Evolutionary conservation across 2,797 vertebrate genomes (phyloP), one percentile per base, ranked within the genome.

Genomic region (Pempheris klunzingeri): DNA sequence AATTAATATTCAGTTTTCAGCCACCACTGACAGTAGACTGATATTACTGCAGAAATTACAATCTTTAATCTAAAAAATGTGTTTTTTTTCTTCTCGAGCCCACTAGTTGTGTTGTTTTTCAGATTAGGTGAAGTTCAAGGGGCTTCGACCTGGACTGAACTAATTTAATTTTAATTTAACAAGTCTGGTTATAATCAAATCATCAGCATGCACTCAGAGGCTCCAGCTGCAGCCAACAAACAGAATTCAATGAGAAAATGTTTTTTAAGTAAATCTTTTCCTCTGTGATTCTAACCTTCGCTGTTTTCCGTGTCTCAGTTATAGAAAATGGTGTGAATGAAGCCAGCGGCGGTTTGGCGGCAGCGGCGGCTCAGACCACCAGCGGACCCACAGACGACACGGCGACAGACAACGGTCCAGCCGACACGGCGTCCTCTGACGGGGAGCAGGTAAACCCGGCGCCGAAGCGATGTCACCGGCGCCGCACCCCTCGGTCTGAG

Each of bases 251-350:
- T 5, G 8, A 63, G 7, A 14, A 14, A 44, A 28, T 15, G 13
- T 18, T 15, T 46, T 46, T 20, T 50, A 9, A 44, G 12, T 0
- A 15, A 60, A 18, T 38, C 12, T n/a, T 57, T 41, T 9, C 26
- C 12, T 62, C 18, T 15, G 30, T 47, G 32, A 2, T 26, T 34
- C 10, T 30, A n/a, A 46, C 38, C 28, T 63, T 15, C 22, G 32
- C 20, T 3, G 24, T 39, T 28, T 18, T 8, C 20, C 59, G 14
- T 67, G n/a, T 74, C 13, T 46, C 36, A 4, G 32, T 79, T 11
- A 1, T 68, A 77, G 92, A 92, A 67, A 93, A 92, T 4, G 77
- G 79, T 1, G 75, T 78, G 43, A 78, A 22, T 0, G 82, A 67
- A 26, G 57, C 22, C 9, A 43, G 74, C 4, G 80, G 71, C 0